Evolutionary conservation across 2,888 invertebrate species (phyloP).

Genomic region (Limnephilus lunatus): DNA sequence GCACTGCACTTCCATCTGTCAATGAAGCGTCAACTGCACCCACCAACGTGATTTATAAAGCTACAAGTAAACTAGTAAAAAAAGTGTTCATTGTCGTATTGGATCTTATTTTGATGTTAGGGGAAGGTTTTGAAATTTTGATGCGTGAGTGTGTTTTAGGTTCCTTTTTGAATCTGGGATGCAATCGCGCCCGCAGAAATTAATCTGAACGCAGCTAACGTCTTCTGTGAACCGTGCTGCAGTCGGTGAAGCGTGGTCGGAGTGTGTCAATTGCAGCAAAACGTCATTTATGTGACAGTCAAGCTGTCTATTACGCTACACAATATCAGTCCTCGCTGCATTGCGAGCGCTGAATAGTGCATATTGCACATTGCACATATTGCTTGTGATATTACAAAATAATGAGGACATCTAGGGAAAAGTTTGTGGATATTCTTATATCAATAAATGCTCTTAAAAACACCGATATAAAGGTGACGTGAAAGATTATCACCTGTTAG

Average conservation of each 20-base stretch:
- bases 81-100: not conserved
- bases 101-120: not conserved
- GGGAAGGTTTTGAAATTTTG: not conserved
- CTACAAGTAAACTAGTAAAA: not conserved
- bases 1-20: slow-evolving; percentile 37
- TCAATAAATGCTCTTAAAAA: not conserved
- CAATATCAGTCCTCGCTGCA: not conserved
- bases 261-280: slow-evolving; percentile 30
- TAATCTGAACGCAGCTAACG: slow-evolving; percentile 33
- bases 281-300: slow-evolving; percentile 36
- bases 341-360: not conserved
- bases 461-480: not conserved
- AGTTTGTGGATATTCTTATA: not conserved
- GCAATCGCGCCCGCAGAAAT: not conserved
- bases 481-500: not conserved
- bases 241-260: slow-evolving; percentile 11
- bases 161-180: not conserved
- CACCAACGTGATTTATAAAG: not conserved
- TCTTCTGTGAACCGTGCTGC: slow-evolving; percentile 22
- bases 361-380: not conserved
- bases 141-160: not conserved
- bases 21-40: slow-evolving; percentile 13
- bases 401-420: not conserved
- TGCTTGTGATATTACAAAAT: not conserved
- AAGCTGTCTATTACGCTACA: slow-evolving; percentile 14